Percentiles rank a stretch among this genome's conserved stretches.
These are phyloP conservation scores for Venustaconcha ellipsiformis DNA, from an alignment of 1,140 invertebrate genomes.

Conservation along the genomic window DNA sequence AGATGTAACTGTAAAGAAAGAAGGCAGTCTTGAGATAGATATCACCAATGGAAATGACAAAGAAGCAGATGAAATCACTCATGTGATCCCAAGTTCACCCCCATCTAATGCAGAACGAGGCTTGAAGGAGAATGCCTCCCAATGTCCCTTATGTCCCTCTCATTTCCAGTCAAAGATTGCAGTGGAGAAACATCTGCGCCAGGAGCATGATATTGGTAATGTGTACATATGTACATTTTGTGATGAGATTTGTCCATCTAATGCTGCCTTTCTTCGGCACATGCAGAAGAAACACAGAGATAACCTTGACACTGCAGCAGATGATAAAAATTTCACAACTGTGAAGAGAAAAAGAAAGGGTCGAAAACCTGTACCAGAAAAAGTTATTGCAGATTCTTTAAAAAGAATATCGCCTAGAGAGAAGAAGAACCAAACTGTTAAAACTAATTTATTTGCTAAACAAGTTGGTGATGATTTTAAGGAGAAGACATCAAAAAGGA, in stretches of 20 bases:
- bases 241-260: conserved; percentile 40
- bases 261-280: conserved; percentile 37
- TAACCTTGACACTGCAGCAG: conserved; percentile 17
- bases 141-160: conserved; percentile 36
- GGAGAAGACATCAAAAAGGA: conserved; percentile 11
- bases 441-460: neutral
- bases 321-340: conserved; percentile 1
- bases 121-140: too few species aligned
- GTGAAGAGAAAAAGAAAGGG: conserved; percentile 10
- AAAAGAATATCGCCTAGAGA: neutral
- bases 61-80: too few species aligned
- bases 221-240: conserved; percentile 40
- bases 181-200: conserved; percentile 38
- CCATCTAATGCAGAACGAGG: too few species aligned
- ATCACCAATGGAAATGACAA: too few species aligned
- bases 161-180: conserved; percentile 28
- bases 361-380: conserved; percentile 2
- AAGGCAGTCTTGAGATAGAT: too few species aligned
- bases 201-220: conserved; percentile 45
- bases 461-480: conserved; percentile 3
- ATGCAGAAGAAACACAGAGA: conserved; percentile 21
- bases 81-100: too few species aligned
- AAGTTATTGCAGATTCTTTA: conserved; percentile 4
- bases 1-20: too few species aligned
- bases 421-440: too few species aligned